Evolutionary conservation across 1,140 invertebrate species (phyloP), one percentile per base, ranked within the genome.

Genomic region (Leptinotarsa undecemlineata): DNA sequence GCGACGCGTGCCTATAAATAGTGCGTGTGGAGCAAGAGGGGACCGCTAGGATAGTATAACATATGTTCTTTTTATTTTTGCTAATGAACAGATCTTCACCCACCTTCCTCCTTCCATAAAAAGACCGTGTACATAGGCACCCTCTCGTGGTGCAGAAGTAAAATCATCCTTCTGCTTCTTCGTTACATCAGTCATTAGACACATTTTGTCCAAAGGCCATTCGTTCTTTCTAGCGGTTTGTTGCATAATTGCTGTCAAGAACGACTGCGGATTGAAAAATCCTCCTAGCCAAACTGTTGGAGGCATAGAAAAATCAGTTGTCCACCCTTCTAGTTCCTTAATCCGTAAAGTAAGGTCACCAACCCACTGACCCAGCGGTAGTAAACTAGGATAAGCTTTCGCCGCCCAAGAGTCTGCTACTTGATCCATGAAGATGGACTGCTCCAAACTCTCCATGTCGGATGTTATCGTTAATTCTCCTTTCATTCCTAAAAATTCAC

Each of bases 231-330:
- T 88, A 2, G 96, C 96, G 64, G 96, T 97, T 85, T 94, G 95
- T 86, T 98, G 97, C 96, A 98, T 98, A 81, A 98, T 97, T 47
- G 97, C 96, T 1, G 96, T 99, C 11, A 99, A 87, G 85, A 99
- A 97, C 15, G 96, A 97, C 85, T 98, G 96, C 0, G 97, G 97
- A 87, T 98, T 98, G 86, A 98, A 98, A 84, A 98, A 96, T 20
- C 96, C 96, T 13, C 92, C 94, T 26, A 98, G 86, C 96, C 96
- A 98, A 21, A 98, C 91, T 1, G 95, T 91, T 1, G 94, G 85
- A 0, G 96, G 96, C 63, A 96, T 86, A 89, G 88, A 89, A 84
- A 95, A 96, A 84, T 95, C 94, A 1, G 88, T 84, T 19, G 91
- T 90, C 95, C 94, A 96, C 48, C 86, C 88, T 78, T 95, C 91